Evolutionary conservation across 2,797 vertebrate genomes (phyloP).

Genomic region (Falco naumanni): DNA sequence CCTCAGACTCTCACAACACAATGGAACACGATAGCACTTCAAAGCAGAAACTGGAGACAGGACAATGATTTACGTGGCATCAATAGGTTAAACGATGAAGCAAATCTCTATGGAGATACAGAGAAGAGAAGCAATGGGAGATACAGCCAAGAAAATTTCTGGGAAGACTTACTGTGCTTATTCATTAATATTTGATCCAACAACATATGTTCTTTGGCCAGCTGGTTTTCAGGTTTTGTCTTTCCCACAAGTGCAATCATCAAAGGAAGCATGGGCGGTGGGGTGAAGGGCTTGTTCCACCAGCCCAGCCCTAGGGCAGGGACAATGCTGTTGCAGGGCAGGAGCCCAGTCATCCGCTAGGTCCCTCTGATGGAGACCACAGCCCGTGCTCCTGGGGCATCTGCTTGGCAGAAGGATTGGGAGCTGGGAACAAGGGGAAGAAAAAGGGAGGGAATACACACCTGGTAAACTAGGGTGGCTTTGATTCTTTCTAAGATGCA

Average conservation of each 20-base stretch:
- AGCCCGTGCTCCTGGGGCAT: accelerated
- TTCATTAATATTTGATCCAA: neutral
- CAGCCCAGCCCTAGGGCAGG: neutral
- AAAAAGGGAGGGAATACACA: neutral
- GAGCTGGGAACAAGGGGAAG: neutral
- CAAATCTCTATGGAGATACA: neutral
- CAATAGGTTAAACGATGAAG: neutral
- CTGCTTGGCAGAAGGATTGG: neutral
- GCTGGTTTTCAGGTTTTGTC: neutral
- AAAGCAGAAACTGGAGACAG: neutral
- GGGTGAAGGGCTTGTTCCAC: neutral
- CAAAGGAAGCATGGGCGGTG: accelerated
- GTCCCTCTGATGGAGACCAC: neutral
- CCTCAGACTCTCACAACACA: neutral
- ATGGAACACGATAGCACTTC: neutral
- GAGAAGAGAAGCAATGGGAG: neutral
- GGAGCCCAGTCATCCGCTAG: neutral
- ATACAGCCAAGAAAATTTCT: neutral
- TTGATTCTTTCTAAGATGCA: neutral
- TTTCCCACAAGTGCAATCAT: neutral
- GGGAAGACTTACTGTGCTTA: neutral
- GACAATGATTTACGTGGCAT: neutral
- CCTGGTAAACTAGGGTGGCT: neutral
- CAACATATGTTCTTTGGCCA: neutral
- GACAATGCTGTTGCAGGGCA: accelerated